A percentile compares a stretch with the other conserved stretches of the same genome.
Evolutionary conservation across 2,888 invertebrate species (phyloP).

Genomic region (Drosophila affinis): DNA sequence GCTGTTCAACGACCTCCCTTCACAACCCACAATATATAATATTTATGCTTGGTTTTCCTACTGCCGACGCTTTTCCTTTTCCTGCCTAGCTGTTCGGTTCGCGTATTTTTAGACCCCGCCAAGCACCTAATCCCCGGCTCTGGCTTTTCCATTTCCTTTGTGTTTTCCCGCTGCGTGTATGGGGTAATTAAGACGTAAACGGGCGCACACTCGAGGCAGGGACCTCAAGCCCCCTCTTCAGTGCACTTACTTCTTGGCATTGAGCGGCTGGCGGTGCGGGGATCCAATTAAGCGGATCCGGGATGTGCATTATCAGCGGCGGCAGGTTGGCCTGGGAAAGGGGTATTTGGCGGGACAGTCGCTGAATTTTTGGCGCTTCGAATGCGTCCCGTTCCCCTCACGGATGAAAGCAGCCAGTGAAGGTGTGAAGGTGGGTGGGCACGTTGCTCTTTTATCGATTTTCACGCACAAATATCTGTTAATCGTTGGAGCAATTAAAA

Average conservation of each 20-base stretch:
- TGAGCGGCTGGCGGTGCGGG: constrained; percentile 69
- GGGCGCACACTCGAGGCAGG: constrained; percentile 29
- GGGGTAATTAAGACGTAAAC: constrained; percentile 42
- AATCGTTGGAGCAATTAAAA: neutral
- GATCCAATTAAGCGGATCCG: constrained; percentile 74
- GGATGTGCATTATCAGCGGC: constrained; percentile 66
- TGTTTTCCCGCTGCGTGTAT: constrained; percentile 2
- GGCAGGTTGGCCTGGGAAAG: constrained; percentile 3
- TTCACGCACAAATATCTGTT: constrained; percentile 54
- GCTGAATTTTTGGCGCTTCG: constrained; percentile 30
- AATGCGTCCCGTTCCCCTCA: constrained; percentile 22
- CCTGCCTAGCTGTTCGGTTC: constrained; percentile 2
- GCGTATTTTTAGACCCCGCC: constrained; percentile 39
- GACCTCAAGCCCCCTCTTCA: constrained; percentile 15
- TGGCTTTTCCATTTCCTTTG: neutral
- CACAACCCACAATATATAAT: neutral
- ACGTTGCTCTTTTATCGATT: constrained; percentile 59
- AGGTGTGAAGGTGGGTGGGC: neutral
- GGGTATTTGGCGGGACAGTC: constrained; percentile 9
- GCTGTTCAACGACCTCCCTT: neutral
- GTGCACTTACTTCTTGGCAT: constrained; percentile 83
- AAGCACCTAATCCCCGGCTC: constrained; percentile 32
- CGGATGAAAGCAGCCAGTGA: neutral
- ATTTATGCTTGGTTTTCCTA: constrained; percentile 9
- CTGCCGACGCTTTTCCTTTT: constrained; percentile 25